phyloP scores from a whole-genome alignment of 92 coral and sea anemone species.

The Umimayanthus kanabou region DNA sequence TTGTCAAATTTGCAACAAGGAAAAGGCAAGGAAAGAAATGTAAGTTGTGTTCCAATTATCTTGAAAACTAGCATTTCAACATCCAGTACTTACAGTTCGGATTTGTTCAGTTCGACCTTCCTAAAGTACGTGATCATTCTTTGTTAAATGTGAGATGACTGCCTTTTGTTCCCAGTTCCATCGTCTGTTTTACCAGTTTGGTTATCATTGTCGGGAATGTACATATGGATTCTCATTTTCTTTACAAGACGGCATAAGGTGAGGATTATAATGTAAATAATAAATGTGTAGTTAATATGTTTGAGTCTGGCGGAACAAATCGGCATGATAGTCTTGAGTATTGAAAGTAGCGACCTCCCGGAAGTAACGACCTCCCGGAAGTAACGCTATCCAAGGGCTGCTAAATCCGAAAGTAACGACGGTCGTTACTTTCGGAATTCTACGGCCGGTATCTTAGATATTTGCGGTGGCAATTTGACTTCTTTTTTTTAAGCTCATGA shows the following conservation, averaged over 20 bases:
- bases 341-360: no score
- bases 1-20: slow-evolving; percentile 48
- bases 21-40: slow-evolving; percentile 63
- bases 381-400: no score
- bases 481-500: no score
- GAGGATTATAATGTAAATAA: neutral
- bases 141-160: neutral
- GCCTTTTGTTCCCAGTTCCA: slow-evolving; percentile 52
- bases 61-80: neutral
- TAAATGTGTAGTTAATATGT: no score
- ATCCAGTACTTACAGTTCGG: neutral
- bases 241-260: slow-evolving; percentile 98
- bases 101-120: neutral
- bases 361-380: no score
- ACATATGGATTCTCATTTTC: slow-evolving; percentile 91
- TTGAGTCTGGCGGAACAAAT: neutral
- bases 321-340: neutral
- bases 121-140: neutral
- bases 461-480: no score
- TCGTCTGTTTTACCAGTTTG: slow-evolving; percentile 73
- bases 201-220: slow-evolving; percentile 82
- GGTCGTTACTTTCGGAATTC: no score
- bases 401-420: no score
- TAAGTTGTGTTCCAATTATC: slow-evolving; percentile 29
- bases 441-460: no score